Percentiles rank a stretch among this genome's conserved stretches.
Conservation (phyloP, 2,113 vertebrate genomes). For the Phyllostomus discolor region DNA sequence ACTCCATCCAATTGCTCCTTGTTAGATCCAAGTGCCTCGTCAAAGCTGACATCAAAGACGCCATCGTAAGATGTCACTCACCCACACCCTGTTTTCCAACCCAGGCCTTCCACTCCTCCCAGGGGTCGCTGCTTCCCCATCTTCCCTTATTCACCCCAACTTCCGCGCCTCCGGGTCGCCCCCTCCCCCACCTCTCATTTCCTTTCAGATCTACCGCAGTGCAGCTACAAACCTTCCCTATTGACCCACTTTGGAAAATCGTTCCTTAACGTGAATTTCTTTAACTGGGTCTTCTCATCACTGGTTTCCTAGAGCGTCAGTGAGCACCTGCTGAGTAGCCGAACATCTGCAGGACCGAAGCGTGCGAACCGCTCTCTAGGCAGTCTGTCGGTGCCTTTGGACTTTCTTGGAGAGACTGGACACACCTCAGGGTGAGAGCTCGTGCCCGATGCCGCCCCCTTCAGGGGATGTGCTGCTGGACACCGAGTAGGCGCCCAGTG, state of each 20-base stretch:
- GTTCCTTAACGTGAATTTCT: neutral
- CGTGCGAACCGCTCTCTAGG: neutral
- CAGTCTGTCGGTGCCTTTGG: neutral
- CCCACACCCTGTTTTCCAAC: neutral
- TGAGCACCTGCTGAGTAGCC: neutral
- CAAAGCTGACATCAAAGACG: neutral
- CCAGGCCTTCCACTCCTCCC: neutral
- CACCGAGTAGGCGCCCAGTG: neutral
- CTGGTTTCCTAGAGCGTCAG: neutral
- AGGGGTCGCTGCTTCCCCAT: accelerated
- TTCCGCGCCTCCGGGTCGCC: accelerated
- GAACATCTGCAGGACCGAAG: neutral
- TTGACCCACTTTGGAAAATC: neutral
- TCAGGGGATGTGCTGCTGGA: neutral
- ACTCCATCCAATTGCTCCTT: neutral
- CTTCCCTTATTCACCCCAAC: neutral
- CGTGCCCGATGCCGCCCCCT: neutral
- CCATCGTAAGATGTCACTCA: neutral
- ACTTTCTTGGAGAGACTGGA: neutral
- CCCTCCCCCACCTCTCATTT: neutral
- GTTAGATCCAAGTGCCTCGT: neutral
- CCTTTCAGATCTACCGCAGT: neutral
- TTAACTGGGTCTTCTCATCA: neutral
- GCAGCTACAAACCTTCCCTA: neutral
- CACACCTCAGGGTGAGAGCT: neutral